These are phyloP conservation scores for Neosilurus mollespiculum DNA, from an alignment of 2,797 vertebrate genomes.

Conservation along the genomic window DNA sequence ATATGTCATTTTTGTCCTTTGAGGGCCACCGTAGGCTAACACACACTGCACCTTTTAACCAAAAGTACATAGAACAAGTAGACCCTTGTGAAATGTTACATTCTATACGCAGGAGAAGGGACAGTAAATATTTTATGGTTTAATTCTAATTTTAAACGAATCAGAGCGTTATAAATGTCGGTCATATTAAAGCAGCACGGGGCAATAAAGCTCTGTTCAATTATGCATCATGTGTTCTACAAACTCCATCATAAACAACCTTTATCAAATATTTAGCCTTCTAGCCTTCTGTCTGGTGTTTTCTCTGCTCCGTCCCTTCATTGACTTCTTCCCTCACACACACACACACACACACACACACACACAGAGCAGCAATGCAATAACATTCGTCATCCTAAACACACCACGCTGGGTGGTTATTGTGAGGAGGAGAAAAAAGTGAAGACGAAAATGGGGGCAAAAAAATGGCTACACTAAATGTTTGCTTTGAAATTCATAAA, in stretches of 20 bases:
- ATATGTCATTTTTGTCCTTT: too few relatives aligned
- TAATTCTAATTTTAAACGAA: not conserved
- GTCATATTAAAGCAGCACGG: conserved; percentile 53
- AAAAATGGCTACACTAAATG: conserved; percentile 49
- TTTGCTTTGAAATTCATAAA: conserved; percentile 59
- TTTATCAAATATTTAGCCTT: conserved; percentile 63
- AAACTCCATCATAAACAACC: conserved; percentile 60
- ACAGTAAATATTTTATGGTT: not conserved
- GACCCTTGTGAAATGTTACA: not conserved
- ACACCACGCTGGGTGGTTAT: not conserved
- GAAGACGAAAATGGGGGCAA: not conserved
- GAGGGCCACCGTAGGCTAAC: too few relatives aligned
- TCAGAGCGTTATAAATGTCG: conserved; percentile 11
- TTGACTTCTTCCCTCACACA: not conserved
- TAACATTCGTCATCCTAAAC: conserved; percentile 19
- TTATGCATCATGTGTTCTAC: conserved; percentile 65
- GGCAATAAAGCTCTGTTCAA: conserved; percentile 62
- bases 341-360: conserved; percentile 5
- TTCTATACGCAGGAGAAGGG: not conserved
- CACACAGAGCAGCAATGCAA: not conserved
- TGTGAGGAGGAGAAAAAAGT: not conserved
- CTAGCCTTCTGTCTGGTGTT: conserved; percentile 24
- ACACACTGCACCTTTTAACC: not conserved
- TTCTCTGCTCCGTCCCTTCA: conserved; percentile 24
- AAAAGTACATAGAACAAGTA: not conserved